Percentiles rank a stretch among this genome's conserved stretches.
phyloP scores from a whole-genome alignment of 92 coral and sea anemone genomes.

The Porites divaricata region DNA sequence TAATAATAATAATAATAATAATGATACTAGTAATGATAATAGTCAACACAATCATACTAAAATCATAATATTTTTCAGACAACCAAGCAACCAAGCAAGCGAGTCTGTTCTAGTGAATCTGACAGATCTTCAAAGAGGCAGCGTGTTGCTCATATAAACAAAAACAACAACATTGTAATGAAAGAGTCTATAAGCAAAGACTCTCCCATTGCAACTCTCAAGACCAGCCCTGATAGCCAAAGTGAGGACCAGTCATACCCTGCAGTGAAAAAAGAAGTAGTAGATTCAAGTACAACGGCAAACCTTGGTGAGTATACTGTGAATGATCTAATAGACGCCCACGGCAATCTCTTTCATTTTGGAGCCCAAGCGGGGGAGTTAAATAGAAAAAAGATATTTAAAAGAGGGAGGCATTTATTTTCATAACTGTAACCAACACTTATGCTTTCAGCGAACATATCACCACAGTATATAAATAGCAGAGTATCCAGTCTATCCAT shows the following conservation, averaged over 20 bases:
- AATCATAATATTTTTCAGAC: neutral
- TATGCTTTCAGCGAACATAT: too few species aligned
- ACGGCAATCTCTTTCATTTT: too few species aligned
- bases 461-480: too few species aligned
- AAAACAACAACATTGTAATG: slow-evolving; percentile 66
- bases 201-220: neutral
- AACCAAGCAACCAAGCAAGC: slow-evolving; percentile 32
- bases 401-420: too few species aligned
- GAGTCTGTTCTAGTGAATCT: slow-evolving; percentile 42
- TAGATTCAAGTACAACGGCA: slow-evolving; percentile 15
- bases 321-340: too few species aligned
- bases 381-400: too few species aligned
- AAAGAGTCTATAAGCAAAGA: slow-evolving; percentile 11
- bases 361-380: too few species aligned
- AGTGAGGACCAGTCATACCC: neutral
- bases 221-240: neutral
- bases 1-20: too few species aligned
- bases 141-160: slow-evolving; percentile 76
- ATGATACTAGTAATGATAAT: neutral
- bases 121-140: slow-evolving; percentile 76
- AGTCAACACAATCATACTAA: too few species aligned
- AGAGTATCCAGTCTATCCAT: too few species aligned
- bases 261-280: slow-evolving; percentile 15
- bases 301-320: neutral
- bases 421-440: too few species aligned